Base-by-base conservation (phyloP, 2,113 vertebrate species). In the Osmerus mordax region DNA sequence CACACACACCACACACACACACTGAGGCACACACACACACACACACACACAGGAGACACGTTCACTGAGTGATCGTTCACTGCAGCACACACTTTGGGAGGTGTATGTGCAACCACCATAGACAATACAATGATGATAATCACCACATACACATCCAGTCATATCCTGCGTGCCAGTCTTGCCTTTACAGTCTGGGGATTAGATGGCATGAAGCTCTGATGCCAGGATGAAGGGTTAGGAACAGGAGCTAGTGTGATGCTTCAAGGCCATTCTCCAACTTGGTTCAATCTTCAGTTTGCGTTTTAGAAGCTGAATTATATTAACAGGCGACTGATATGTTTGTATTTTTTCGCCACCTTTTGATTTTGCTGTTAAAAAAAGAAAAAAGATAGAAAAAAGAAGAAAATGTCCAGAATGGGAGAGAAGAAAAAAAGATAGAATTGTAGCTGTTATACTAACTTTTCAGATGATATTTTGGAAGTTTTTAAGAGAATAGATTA, bases 271-370 rank as follows among this genome's bases (percentile, higher is more conserved):
- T 76, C 51, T 54, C 25, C 16, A 32, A 69, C 71, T 64, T 70
- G 65, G 51, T 67, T 71, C 78, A 75, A 28, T 71, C 72, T 81
- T 89, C 79, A 65, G 81, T 88, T 87, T 84, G 81, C 80, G 76
- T 81, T 64, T 79, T 89, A 91, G 87, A 86, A 79, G 76, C 78
- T 71, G 80, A 84, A 86, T 80, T 82, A 79, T 90, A 84, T 89
- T 87, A 87, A 80, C 81, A 78, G 60, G 69, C 75, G 75, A 81
- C 65, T 80, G 70, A 80, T 74, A 69, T 65, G 51, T 76, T 81
- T 87, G 86, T 86, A 83, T 87, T 83, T 79, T 85, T 28, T 56
- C 70, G 72, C 72, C 78, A 84, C 71, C 7, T 66, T 67, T 85
- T 79, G 82, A 86, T 76, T 87, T 78, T 76, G 28, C 68, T 79